Base-by-base conservation (phyloP, 2,888 invertebrate species). In the Drosophila borborema region DNA sequence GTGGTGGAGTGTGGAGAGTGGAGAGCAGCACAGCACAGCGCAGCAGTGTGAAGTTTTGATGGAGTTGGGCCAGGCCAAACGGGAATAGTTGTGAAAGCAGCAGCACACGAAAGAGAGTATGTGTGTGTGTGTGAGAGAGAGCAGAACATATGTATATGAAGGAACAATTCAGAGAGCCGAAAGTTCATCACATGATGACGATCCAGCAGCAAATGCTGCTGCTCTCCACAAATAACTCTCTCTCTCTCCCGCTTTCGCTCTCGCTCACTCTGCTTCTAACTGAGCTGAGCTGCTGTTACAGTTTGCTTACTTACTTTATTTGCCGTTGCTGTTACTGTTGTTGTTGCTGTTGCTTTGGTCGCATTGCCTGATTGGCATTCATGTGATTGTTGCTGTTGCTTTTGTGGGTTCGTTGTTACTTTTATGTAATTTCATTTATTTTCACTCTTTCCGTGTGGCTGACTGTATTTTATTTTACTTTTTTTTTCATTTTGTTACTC, bases 371-470 rank as follows among this genome's bases (percentile, higher is more conserved):
- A 84, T 84, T 87, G 88, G 85, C 80, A 80, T 87, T 85, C 87
- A 80, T 82, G 85, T 64, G 74, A 65, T 78, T 80, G 77, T 59
- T 67, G 68, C 53, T 74, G 63, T 62, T 59, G 69, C 55, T 60
- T 58, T 67, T 64, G 66, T 55, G 75, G 81, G 90, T 90, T 90
- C 90, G 90, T 89, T 90, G 90, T 91, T 89, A 85, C 81, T 89
- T 90, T 91, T 91, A 90, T 91, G 82, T 90, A 91, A 91, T 84
- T 89, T 80, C 74, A 74, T 85, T 85, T 85, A 74, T 80, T 81
- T 83, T 86, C 70, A 73, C 76, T 80, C 77, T 82, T 80, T 72
- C 68, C 64, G 69, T 53, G 45, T 75, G 55, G 46, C 49, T 64
- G 62, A 53, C 56, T 62, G 36, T 34, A 31, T 56, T 48, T 28